phyloP scores from a whole-genome alignment of 2,888 invertebrate species.

The Drymonia ruficornis region DNA sequence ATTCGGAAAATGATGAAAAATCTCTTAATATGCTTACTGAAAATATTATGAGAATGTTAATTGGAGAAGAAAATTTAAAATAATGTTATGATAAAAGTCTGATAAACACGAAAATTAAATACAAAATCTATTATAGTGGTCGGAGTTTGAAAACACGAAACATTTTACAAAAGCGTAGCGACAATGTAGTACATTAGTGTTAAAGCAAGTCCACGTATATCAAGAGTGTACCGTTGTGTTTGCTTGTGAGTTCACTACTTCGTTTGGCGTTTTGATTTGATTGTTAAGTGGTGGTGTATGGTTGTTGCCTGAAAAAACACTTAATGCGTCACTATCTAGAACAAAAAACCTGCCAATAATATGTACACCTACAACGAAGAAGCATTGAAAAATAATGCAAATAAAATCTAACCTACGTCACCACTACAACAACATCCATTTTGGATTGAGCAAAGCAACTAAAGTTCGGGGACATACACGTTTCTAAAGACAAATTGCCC shows the following conservation, averaged over 20 bases:
- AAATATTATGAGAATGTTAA: slow-evolving; percentile 10
- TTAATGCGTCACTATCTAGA: slow-evolving; percentile 36
- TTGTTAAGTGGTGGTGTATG: slow-evolving; percentile 61
- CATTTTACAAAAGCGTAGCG: slow-evolving; percentile 6
- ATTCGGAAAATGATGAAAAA: slow-evolving; percentile 12
- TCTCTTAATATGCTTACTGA: slow-evolving; percentile 9
- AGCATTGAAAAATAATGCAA: slow-evolving; percentile 18
- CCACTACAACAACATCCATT: slow-evolving; percentile 37
- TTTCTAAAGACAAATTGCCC: slow-evolving; percentile 48
- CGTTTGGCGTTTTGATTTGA: slow-evolving; percentile 64
- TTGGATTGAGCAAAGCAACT: slow-evolving; percentile 37
- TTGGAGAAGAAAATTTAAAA: neutral
- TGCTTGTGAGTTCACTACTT: slow-evolving; percentile 58
- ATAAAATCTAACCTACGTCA: slow-evolving; percentile 11
- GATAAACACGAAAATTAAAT: neutral
- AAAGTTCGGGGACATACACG: slow-evolving; percentile 38
- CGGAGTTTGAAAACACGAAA: neutral
- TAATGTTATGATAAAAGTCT: neutral
- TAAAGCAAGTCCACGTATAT: slow-evolving; percentile 31
- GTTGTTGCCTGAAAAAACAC: slow-evolving; percentile 74
- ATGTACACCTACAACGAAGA: slow-evolving; percentile 11
- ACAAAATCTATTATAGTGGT: neutral
- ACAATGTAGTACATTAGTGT: slow-evolving; percentile 46
- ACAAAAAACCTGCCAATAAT: slow-evolving; percentile 15
- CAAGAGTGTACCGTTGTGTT: slow-evolving; percentile 71